These are phyloP conservation scores for Hoplias malabaricus DNA, from an alignment of 2,113 vertebrate genomes.

Conservation along the genomic window DNA sequence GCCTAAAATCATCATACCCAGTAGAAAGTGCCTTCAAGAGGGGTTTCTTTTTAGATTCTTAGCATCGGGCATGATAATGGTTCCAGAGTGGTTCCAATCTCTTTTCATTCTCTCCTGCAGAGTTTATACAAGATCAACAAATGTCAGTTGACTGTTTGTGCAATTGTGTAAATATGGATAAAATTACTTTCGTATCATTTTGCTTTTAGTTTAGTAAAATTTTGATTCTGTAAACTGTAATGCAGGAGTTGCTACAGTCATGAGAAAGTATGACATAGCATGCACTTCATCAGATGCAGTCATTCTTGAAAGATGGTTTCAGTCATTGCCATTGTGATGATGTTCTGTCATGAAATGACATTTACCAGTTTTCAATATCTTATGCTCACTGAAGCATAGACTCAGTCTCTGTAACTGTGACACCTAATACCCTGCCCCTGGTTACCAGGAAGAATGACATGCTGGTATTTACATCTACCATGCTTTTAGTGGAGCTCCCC, in stretches of 20 bases:
- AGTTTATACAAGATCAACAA: too few relatives aligned
- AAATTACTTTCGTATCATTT: background rate
- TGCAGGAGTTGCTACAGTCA: background rate
- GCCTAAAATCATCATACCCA: too few relatives aligned
- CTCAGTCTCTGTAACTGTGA: background rate
- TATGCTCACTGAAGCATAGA: conserved; percentile 6
- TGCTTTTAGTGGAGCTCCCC: background rate
- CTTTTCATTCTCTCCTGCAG: too few relatives aligned
- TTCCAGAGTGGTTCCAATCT: too few relatives aligned
- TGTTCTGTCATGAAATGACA: background rate
- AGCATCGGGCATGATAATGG: too few relatives aligned
- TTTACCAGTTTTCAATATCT: conserved; percentile 9
- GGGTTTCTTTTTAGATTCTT: too few relatives aligned
- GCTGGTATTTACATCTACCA: background rate
- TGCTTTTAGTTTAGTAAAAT: background rate
- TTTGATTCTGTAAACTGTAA: too few relatives aligned
- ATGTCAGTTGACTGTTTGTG: too few relatives aligned
- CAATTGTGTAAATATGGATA: too few relatives aligned
- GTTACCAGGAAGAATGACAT: background rate
- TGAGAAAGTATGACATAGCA: background rate
- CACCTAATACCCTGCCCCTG: background rate
- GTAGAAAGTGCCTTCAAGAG: too few relatives aligned
- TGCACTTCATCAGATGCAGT: background rate
- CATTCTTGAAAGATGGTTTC: background rate
- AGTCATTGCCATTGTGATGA: background rate